These are phyloP conservation scores for Rhombomys opimus DNA, from an alignment of 2,113 vertebrate genomes.

Conservation along the genomic window DNA sequence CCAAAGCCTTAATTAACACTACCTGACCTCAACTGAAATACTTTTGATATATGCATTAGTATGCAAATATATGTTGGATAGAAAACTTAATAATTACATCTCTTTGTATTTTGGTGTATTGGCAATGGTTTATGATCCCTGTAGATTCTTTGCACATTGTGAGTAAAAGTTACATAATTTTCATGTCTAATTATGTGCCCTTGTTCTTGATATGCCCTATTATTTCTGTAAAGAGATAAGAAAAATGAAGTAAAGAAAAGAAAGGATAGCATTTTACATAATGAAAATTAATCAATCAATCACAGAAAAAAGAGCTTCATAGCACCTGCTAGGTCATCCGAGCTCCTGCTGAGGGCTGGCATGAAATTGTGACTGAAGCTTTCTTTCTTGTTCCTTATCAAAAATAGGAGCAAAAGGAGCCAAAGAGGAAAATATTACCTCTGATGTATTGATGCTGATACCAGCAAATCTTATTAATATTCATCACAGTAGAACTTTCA, in stretches of 20 bases:
- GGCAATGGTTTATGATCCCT: background rate
- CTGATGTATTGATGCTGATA: constrained; percentile 20
- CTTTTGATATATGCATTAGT: background rate
- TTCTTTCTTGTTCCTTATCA: constrained; percentile 53
- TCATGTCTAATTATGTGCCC: constrained; percentile 13
- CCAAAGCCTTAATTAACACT: background rate
- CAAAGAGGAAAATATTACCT: constrained; percentile 27
- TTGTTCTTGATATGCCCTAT: constrained; percentile 21
- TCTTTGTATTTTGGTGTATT: background rate
- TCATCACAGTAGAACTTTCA: constrained; percentile 27
- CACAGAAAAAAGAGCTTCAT: background rate
- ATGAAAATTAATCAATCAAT: constrained; percentile 64
- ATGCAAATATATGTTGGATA: background rate
- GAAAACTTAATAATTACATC: background rate
- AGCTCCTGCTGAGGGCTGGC: background rate
- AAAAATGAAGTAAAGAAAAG: constrained; percentile 43
- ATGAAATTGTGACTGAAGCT: background rate
- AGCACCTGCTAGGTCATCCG: background rate
- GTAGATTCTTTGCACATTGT: background rate
- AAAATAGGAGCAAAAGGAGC: constrained; percentile 23
- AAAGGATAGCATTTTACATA: constrained; percentile 30
- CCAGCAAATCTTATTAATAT: constrained; percentile 61
- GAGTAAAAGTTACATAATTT: constrained; percentile 48
- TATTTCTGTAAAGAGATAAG: constrained; percentile 50
- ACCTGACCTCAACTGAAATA: background rate